Evolutionary conservation across 2,797 vertebrate genomes (phyloP), one percentile per base, ranked within the genome.

Genomic region (Gastrophryne carolinensis): DNA sequence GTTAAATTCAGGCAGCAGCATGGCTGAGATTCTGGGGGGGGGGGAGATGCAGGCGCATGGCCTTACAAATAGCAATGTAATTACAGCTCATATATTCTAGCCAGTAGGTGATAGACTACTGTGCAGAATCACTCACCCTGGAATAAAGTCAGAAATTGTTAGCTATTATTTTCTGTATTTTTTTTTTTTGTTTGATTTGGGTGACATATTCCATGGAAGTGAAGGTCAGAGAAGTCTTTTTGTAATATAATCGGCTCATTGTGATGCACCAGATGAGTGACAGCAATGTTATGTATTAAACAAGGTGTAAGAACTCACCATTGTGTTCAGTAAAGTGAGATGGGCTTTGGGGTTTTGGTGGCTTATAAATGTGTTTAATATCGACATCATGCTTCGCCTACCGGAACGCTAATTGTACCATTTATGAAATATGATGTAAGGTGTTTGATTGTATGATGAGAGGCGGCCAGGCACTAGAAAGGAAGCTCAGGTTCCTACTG

Each of bases 101-200:
- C 24, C 56, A 60, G 11, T 39, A 34, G 24, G n/a, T n/a, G n/a
- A n/a, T n/a, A n/a, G 37, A 26, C 26, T 49, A 44, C 26, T 71
- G 41, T 71, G 30, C 54, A 23, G 13, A 71, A 71, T 71, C 26
- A 60, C 23, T 71, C 54, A 23, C 57, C 68, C 9, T 24, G 68
- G 41, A 27, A 58, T 60, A 44, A 71, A 58, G 54, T 71, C 39
- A 71, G 26, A 71, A 47, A 54, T 47, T 60, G 68, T 27, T 17
- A 71, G 21, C 68, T 12, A 60, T 60, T 56, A n/a, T n/a, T 30
- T 24, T 71, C 68, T 71, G 58, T 58, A 71, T 71, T 71, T 53
- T 54, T 32, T 53, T 54, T 32, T 71, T 60, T 37, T 27, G 56
- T 58, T 71, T 44, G 47, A 58, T 58, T 21, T 24, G n/a, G 8